Evolutionary conservation across 1,140 invertebrate genomes (phyloP).

Genomic region (Pemphigus obesinymphae): DNA sequence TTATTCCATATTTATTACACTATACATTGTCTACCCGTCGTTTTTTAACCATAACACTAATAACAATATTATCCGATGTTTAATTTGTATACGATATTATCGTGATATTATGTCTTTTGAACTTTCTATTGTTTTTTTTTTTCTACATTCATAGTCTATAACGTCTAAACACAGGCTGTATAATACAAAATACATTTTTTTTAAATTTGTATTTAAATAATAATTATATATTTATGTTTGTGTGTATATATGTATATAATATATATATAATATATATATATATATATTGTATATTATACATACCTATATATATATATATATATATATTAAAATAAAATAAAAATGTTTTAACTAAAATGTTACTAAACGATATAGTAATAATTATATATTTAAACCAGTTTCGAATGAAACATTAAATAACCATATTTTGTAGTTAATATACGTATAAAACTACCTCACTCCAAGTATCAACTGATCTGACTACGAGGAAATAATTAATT

Average conservation of each 20-base stretch:
- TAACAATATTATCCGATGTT: neutral
- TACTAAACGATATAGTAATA: no score
- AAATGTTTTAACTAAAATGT: conserved; percentile 11
- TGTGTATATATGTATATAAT: no score
- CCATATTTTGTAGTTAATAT: neutral
- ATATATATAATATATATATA: neutral
- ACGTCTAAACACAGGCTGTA: conserved; percentile 23
- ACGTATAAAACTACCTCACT: conserved; percentile 19
- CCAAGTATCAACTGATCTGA: conserved; percentile 41
- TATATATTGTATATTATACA: neutral
- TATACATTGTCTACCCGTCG: no score
- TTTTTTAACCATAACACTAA: neutral
- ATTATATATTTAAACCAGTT: conserved; percentile 2
- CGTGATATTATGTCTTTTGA: no score
- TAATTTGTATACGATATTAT: no score
- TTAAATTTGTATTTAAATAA: neutral
- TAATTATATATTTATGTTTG: no score
- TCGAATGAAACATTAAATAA: conserved; percentile 26
- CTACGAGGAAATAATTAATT: conserved; percentile 25
- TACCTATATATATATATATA: neutral
- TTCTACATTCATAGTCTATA: neutral
- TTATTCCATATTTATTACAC: no score
- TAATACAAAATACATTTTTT: neutral
- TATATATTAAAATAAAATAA: conserved; percentile 17
- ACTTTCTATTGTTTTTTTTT: neutral